phyloP scores from a whole-genome alignment of 1,140 invertebrate genomes.

The Lordiphosa mommai region DNA sequence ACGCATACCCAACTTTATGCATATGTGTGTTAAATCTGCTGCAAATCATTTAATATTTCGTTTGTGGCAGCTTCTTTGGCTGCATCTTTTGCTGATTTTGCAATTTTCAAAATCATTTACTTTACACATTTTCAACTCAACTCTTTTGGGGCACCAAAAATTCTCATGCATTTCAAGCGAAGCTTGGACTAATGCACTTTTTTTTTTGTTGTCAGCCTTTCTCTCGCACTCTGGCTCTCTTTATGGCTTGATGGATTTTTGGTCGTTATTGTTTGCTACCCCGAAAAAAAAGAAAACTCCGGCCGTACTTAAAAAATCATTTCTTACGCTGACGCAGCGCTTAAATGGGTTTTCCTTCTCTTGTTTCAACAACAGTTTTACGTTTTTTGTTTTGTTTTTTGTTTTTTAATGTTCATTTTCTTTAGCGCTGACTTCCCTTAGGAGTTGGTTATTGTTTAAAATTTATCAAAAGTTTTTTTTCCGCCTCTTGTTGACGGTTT shows the following conservation, averaged over 20 bases:
- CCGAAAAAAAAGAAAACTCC: no score
- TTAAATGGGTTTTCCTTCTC: conserved; percentile 38
- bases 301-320: conserved; percentile 59
- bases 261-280: conserved; percentile 55
- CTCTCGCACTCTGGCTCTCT: background rate
- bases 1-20: conserved; percentile 14
- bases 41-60: conserved; percentile 58
- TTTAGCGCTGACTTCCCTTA: no score
- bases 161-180: background rate
- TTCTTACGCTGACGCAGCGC: conserved; percentile 53
- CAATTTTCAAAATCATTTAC: conserved; percentile 54
- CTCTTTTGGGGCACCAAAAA: background rate
- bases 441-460: no score
- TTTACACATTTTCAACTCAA: conserved; percentile 6
- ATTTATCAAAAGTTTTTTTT: no score
- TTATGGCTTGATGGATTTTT: conserved; percentile 51
- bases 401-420: no score
- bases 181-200: background rate
- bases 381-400: no score
- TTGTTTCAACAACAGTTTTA: background rate
- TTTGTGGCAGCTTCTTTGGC: conserved; percentile 13
- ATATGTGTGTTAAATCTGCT: conserved; percentile 36
- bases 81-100: conserved; percentile 40
- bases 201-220: no score
- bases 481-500: no score